These are phyloP conservation scores for Macrochelys suwanniensis DNA, from an alignment of 2,797 vertebrate genomes.

Conservation along the genomic window DNA sequence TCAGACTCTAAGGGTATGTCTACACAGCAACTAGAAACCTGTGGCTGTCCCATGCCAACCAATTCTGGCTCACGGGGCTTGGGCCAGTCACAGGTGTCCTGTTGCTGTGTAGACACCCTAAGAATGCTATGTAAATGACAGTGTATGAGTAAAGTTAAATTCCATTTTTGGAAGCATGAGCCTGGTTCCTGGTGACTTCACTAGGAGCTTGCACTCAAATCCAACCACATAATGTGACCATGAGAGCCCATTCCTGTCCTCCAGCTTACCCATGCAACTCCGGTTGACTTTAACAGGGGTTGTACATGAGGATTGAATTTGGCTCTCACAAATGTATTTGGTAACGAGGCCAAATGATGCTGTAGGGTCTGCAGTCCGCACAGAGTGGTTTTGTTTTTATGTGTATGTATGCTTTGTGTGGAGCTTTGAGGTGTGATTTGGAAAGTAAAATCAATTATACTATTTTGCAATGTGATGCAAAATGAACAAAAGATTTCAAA, in stretches of 20 bases:
- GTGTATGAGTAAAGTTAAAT: not conserved
- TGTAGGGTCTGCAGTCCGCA: not conserved
- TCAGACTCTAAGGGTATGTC: not conserved
- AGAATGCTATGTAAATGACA: not conserved
- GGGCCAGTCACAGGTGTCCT: not conserved
- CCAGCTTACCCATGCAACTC: not conserved
- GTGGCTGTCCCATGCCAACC: too few relatives aligned
- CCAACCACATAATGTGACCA: not conserved
- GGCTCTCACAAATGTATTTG: not conserved
- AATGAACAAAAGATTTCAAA: not conserved
- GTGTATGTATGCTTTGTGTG: fast-evolving
- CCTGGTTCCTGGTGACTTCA: not conserved
- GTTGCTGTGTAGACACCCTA: not conserved
- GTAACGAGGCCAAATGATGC: not conserved
- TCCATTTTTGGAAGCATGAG: not conserved
- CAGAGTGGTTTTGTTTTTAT: not conserved
- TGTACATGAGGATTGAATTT: not conserved
- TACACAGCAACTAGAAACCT: too few relatives aligned
- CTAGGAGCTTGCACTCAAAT: not conserved
- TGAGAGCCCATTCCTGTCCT: not conserved
- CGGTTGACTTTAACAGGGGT: not conserved
- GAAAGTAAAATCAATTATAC: not conserved
- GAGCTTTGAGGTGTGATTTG: not conserved
- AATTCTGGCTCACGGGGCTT: not conserved
- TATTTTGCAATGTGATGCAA: not conserved